Percentiles rank a stretch among this genome's conserved stretches.
phyloP scores from a whole-genome alignment of 2,113 vertebrate genomes.

The Crotophaga sulcirostris region DNA sequence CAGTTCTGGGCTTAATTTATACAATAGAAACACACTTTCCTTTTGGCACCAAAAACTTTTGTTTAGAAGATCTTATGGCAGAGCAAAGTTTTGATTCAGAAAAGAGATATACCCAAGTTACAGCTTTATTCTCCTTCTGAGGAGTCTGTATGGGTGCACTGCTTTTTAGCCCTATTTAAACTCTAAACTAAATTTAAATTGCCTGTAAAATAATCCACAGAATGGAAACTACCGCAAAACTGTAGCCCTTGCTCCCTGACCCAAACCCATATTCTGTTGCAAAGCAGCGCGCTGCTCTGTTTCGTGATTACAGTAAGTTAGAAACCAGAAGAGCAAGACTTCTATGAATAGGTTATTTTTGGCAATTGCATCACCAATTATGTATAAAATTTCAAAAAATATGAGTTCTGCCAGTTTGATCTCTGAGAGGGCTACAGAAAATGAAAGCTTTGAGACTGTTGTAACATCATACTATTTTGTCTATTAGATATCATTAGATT shows the following conservation, averaged over 20 bases:
- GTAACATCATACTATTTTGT: conserved; percentile 70
- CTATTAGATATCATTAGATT: conserved; percentile 74
- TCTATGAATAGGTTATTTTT: conserved; percentile 75
- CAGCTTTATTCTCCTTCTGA: not conserved
- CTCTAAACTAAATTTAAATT: conserved; percentile 67
- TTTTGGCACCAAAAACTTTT: conserved; percentile 4
- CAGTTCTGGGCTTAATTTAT: not conserved
- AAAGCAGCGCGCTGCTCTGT: conserved; percentile 42
- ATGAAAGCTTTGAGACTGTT: conserved; percentile 55
- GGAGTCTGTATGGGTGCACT: conserved; percentile 18
- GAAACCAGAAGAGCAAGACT: conserved; percentile 72
- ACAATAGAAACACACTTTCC: not conserved
- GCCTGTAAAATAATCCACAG: conserved; percentile 71
- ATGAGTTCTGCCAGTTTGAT: conserved; percentile 68
- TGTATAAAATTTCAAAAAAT: conserved; percentile 76
- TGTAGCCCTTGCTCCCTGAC: conserved; percentile 67
- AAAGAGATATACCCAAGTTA: not conserved
- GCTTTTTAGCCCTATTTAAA: conserved; percentile 52
- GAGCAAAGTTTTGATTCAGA: not conserved
- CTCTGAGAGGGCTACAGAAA: conserved; percentile 60
- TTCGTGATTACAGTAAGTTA: conserved; percentile 72
- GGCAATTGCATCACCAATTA: conserved; percentile 75
- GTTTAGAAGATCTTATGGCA: not conserved
- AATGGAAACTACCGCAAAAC: conserved; percentile 69
- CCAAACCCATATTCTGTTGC: conserved; percentile 68